Evolutionary conservation across 2,888 invertebrate species (phyloP).

Genomic region (Drosophila maculinotata): DNA sequence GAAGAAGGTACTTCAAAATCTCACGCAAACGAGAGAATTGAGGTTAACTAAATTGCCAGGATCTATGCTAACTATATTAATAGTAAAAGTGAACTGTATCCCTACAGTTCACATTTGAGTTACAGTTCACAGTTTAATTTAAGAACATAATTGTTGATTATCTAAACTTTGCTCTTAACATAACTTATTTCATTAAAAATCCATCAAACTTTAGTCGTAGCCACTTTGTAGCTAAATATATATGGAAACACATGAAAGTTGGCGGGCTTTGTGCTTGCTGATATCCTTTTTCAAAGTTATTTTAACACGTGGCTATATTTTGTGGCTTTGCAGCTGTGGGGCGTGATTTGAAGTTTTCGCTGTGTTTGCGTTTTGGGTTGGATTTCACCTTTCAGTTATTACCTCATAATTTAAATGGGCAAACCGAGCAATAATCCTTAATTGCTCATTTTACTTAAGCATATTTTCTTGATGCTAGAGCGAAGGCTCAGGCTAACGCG

Average conservation of each 20-base stretch:
- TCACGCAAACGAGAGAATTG: conserved; percentile 4
- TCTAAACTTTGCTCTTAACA: not conserved
- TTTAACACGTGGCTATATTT: conserved; percentile 15
- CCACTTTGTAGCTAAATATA: conserved; percentile 5
- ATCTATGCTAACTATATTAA: conserved; percentile 1
- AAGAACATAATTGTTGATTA: not conserved
- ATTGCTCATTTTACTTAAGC: conserved; percentile 77
- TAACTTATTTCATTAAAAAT: not conserved
- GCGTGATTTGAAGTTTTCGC: conserved; percentile 41
- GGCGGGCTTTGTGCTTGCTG: conserved; percentile 5
- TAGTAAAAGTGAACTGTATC: not conserved
- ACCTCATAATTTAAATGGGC: conserved; percentile 72
- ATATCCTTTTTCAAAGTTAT: conserved; percentile 6
- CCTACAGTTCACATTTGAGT: not conserved
- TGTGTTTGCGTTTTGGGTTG: conserved; percentile 15
- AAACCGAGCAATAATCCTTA: conserved; percentile 77
- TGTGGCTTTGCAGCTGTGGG: conserved; percentile 35
- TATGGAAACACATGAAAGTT: not conserved
- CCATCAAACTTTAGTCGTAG: not conserved
- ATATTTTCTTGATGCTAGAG: conserved; percentile 62
- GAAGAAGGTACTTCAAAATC: too few relatives aligned
- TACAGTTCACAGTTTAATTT: too few relatives aligned
- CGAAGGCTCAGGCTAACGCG: conserved; percentile 1
- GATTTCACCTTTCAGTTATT: conserved; percentile 51
- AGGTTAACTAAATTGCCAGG: not conserved